These are phyloP conservation scores for Florisuga fusca DNA, from an alignment of 2,797 vertebrate species.

Conservation along the genomic window DNA sequence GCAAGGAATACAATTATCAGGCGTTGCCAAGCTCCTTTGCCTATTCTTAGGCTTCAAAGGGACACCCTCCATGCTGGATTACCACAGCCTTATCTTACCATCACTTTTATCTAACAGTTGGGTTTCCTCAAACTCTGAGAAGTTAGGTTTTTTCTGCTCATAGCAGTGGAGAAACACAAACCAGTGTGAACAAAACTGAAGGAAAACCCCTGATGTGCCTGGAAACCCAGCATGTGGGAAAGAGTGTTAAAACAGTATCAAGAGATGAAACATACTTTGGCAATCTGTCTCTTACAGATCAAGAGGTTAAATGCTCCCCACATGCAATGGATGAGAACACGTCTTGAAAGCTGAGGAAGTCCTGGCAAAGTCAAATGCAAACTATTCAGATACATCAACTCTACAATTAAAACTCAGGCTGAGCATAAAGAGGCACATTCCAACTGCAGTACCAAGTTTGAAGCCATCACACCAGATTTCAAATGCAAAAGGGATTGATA, in stretches of 20 bases:
- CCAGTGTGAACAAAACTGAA: not conserved
- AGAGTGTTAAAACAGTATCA: slow-evolving; percentile 5
- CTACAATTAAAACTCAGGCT: not conserved
- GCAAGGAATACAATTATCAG: not conserved
- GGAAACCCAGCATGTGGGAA: not conserved
- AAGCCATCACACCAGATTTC: not conserved
- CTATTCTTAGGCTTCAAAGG: not conserved
- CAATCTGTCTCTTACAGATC: not conserved
- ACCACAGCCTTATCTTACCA: not conserved
- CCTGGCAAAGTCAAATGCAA: slow-evolving; percentile 28
- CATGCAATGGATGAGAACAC: slow-evolving; percentile 22
- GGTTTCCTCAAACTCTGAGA: not conserved
- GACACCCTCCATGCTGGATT: not conserved
- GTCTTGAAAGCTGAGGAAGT: slow-evolving; percentile 37
- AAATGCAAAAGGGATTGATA: not conserved
- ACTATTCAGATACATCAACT: not conserved
- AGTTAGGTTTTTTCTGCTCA: not conserved
- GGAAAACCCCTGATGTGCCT: not conserved
- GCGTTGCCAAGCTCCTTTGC: not conserved
- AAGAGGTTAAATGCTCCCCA: slow-evolving; percentile 30
- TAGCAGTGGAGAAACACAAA: not conserved
- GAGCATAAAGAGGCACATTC: not conserved
- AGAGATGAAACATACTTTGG: slow-evolving; percentile 27
- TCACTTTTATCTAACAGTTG: not conserved
- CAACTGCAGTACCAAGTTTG: not conserved